A percentile compares a stretch with the other conserved stretches of the same genome.
phyloP scores from a whole-genome alignment of 1,140 invertebrate species.

The Apolygus lucorum region DNA sequence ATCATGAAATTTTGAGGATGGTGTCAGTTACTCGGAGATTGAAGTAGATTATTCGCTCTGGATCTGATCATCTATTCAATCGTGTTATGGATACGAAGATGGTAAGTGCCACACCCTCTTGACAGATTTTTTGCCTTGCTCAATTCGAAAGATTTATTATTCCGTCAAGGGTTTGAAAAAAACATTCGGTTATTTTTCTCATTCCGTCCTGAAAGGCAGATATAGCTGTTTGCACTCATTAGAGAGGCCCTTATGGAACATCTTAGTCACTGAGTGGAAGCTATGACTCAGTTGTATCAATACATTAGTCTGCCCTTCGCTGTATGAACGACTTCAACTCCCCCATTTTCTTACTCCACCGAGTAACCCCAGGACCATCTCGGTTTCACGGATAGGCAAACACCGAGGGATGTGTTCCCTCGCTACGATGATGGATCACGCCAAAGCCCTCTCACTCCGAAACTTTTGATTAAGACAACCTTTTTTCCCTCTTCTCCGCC shows the following conservation, averaged over 20 bases:
- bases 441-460: not conserved
- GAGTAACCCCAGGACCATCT: not conserved
- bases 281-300: constrained; percentile 16
- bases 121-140: too few species aligned
- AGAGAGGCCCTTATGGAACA: not conserved
- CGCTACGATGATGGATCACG: constrained; percentile 8
- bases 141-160: too few species aligned
- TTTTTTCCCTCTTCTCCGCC: not conserved
- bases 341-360: not conserved
- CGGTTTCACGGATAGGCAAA: constrained; percentile 10
- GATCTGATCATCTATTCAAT: too few species aligned
- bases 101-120: too few species aligned
- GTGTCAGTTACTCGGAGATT: too few species aligned
- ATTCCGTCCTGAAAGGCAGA: too few species aligned
- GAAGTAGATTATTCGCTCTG: too few species aligned
- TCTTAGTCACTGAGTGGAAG: constrained; percentile 6
- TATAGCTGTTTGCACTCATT: too few species aligned
- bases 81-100: too few species aligned
- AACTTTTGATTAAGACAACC: not conserved
- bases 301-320: not conserved
- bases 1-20: too few species aligned
- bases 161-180: too few species aligned
- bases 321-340: not conserved
- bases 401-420: not conserved
- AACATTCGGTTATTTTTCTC: too few species aligned